phyloP scores from a whole-genome alignment of 2,797 vertebrate genomes.

The Peromyscus aztecus region DNA sequence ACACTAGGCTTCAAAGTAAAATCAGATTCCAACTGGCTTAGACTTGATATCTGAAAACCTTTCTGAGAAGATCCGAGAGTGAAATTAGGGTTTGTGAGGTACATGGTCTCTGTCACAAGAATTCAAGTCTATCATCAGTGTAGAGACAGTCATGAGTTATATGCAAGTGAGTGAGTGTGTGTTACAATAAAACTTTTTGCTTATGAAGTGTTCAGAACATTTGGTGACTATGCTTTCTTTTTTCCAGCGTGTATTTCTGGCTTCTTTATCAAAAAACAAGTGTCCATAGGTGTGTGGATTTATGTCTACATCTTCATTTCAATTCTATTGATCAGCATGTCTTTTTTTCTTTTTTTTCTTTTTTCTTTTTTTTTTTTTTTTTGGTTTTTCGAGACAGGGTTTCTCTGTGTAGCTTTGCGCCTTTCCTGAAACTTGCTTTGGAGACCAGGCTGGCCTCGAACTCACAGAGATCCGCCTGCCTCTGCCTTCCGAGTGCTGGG shows the following conservation, averaged over 20 bases:
- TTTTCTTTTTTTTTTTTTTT: too few species aligned
- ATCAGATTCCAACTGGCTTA: neutral
- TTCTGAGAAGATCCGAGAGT: neutral
- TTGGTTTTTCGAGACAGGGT: too few species aligned
- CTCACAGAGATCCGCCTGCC: too few species aligned
- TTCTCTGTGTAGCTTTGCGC: too few species aligned
- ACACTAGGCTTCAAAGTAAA: neutral
- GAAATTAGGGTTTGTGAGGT: neutral
- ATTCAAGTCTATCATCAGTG: neutral
- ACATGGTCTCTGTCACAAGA: neutral
- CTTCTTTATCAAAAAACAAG: neutral
- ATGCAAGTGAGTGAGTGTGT: neutral
- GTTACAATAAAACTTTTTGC: slow-evolving; percentile 29
- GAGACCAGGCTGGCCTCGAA: too few species aligned
- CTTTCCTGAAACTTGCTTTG: too few species aligned
- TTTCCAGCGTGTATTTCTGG: neutral
- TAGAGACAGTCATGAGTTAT: neutral
- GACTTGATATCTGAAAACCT: neutral
- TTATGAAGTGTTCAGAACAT: neutral
- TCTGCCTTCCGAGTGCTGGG: too few species aligned
- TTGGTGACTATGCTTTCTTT: neutral
- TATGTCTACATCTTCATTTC: too few species aligned
- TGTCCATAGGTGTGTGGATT: neutral
- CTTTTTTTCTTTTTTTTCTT: too few species aligned
- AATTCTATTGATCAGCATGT: neutral